phyloP scores from a whole-genome alignment of 2,113 vertebrate species.

The Callorhinus ursinus region DNA sequence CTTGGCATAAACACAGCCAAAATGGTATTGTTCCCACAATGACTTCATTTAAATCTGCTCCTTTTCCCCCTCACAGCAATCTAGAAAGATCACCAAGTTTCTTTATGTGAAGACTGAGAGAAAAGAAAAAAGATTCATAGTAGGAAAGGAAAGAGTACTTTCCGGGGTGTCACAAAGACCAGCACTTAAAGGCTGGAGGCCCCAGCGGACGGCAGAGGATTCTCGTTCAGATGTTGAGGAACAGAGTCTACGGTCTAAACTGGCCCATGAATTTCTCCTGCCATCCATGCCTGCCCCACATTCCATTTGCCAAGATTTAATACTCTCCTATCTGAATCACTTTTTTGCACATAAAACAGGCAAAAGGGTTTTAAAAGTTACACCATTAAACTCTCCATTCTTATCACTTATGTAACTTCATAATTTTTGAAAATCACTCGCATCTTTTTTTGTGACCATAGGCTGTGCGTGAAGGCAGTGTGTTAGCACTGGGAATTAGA shows the following conservation, averaged over 20 bases:
- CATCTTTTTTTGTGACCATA: rapidly evolving
- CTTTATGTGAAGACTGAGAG: no score
- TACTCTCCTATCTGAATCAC: background rate
- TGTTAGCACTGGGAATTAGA: rapidly evolving
- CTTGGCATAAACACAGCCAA: rapidly evolving
- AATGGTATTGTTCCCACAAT: rapidly evolving
- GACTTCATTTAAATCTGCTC: background rate
- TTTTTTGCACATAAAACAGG: rapidly evolving
- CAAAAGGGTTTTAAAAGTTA: background rate
- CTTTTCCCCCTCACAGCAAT: no score
- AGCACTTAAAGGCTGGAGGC: rapidly evolving
- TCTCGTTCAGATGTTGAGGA: rapidly evolving
- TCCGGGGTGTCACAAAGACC: rapidly evolving
- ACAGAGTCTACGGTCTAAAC: background rate
- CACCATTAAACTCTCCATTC: background rate
- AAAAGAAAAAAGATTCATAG: background rate
- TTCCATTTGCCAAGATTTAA: no score
- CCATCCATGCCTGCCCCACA: rapidly evolving
- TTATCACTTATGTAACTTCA: rapidly evolving
- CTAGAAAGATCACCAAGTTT: background rate
- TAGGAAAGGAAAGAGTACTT: background rate
- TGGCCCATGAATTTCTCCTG: rapidly evolving
- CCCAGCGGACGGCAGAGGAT: rapidly evolving
- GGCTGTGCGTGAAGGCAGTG: rapidly evolving
- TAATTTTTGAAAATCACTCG: rapidly evolving